phyloP scores from a whole-genome alignment of 2,113 vertebrate species.

The Heptranchias perlo region DNA sequence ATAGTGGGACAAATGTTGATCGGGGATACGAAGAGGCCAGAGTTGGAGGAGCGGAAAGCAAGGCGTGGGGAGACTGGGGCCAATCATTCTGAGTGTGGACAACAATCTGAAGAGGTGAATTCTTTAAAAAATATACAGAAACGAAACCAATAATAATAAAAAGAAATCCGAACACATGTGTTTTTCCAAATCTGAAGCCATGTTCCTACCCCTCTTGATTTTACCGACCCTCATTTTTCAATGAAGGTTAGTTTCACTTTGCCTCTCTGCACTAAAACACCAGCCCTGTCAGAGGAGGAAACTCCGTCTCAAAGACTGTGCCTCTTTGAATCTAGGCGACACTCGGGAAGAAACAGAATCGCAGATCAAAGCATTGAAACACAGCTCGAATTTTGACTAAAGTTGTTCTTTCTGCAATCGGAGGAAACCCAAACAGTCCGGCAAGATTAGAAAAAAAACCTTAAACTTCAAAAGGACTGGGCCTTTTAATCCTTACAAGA shows the following conservation, averaged over 20 bases:
- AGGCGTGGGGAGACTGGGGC: not conserved
- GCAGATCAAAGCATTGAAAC: conserved; percentile 18
- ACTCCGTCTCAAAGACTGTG: not conserved
- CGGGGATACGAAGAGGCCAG: not conserved
- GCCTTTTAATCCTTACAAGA: conserved; percentile 16
- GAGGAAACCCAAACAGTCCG: conserved; percentile 26
- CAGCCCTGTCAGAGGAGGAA: not conserved
- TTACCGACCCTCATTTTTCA: not conserved
- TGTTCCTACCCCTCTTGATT: not conserved
- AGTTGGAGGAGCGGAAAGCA: not conserved
- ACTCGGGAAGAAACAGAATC: conserved; percentile 33
- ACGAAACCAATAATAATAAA: not conserved
- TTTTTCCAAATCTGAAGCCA: not conserved
- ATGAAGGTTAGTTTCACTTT: not conserved
- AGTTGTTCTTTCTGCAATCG: not conserved
- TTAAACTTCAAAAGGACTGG: conserved; percentile 14
- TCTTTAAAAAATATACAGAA: not conserved
- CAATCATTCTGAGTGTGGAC: not conserved
- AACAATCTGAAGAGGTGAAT: not conserved
- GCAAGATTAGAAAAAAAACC: conserved; percentile 1
- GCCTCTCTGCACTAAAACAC: not conserved
- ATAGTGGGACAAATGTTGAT: not conserved
- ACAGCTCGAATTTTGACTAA: conserved; percentile 27
- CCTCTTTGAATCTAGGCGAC: conserved; percentile 29
- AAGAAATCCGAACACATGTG: not conserved